These are phyloP conservation scores for Patella caerulea DNA, from an alignment of 2,888 invertebrate genomes.

Conservation along the genomic window DNA sequence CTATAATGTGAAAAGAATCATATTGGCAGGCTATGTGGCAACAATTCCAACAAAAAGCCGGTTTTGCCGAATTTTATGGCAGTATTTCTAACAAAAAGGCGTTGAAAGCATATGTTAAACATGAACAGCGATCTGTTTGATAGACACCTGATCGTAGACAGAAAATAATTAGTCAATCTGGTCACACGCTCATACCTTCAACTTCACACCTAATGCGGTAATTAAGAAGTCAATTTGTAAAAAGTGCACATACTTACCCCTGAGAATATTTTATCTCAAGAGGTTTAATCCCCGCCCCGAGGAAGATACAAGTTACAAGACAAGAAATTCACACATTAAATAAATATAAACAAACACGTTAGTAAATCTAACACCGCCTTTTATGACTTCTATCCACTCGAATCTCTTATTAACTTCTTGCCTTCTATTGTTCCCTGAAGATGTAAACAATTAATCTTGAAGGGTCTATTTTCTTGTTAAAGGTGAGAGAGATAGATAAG, in stretches of 20 bases:
- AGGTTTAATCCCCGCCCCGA: too few species aligned
- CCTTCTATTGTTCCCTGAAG: neutral
- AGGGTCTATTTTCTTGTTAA: neutral
- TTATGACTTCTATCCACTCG: neutral
- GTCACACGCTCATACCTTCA: neutral
- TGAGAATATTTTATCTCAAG: neutral
- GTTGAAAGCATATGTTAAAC: neutral
- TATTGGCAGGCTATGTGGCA: too few species aligned
- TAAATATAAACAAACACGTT: neutral
- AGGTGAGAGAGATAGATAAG: neutral
- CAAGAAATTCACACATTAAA: neutral
- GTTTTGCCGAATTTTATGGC: neutral
- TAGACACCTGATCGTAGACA: neutral
- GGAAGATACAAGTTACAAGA: too few species aligned
- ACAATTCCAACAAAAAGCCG: too few species aligned
- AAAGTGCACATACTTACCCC: conserved; percentile 3
- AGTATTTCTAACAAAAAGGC: conserved; percentile 1
- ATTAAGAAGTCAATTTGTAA: conserved; percentile 5
- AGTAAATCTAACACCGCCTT: neutral
- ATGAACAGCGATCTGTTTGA: neutral
- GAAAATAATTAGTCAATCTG: conserved; percentile 3
- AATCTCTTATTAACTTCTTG: neutral
- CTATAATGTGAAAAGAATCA: too few species aligned
- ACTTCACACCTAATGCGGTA: neutral
- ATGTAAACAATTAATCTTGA: neutral